A percentile compares a stretch with the other conserved stretches of the same genome.
phyloP scores from a whole-genome alignment of 2,113 vertebrate species.

The Ailuropoda melanoleuca region DNA sequence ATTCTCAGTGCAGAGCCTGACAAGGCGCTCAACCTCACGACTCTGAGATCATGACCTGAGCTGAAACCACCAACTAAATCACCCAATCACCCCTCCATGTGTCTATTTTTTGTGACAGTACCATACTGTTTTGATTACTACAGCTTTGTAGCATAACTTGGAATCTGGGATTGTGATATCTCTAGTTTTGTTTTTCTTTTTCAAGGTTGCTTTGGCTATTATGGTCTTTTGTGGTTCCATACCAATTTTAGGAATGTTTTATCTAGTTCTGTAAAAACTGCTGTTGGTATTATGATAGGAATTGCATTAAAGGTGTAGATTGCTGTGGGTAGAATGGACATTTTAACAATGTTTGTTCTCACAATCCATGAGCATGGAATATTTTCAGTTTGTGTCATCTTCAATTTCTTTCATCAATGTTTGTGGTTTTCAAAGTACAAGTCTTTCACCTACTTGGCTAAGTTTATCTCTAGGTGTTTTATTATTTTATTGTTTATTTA shows the following conservation, averaged over 20 bases:
- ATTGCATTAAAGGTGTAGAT: not conserved
- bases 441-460: not conserved
- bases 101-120: not conserved
- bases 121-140: not conserved
- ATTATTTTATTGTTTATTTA: not conserved
- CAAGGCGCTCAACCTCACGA: not conserved
- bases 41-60: not conserved
- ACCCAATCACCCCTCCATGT: not conserved
- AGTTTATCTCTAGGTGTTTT: not conserved
- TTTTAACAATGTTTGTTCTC: not conserved
- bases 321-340: not conserved
- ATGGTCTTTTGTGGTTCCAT: not conserved
- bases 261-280: not conserved
- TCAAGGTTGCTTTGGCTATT: not conserved
- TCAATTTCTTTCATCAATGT: not conserved
- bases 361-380: not conserved
- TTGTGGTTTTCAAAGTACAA: not conserved
- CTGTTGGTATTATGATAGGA: not conserved
- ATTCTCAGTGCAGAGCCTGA: not conserved
- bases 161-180: not conserved
- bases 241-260: not conserved
- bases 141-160: not conserved
- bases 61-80: not conserved
- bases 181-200: not conserved
- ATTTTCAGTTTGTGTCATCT: not conserved